These are phyloP conservation scores for Lepidothrix coronata DNA, from an alignment of 2,113 vertebrate species.

Conservation along the genomic window DNA sequence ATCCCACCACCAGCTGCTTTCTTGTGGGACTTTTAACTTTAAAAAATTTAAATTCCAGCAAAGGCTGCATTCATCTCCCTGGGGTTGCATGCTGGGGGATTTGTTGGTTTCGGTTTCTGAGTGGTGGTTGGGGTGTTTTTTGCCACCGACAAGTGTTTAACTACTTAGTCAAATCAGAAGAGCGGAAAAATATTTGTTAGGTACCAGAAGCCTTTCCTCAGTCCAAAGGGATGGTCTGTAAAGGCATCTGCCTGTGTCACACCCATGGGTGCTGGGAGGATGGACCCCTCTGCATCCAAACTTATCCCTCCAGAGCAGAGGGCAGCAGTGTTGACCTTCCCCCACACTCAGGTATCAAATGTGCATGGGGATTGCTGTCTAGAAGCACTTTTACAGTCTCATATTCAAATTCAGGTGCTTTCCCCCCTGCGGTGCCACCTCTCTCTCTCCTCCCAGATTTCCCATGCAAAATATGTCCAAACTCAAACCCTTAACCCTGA, in stretches of 20 bases:
- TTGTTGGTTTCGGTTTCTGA: not conserved
- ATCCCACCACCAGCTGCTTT: not conserved
- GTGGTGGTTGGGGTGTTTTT: not conserved
- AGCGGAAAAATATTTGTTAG: not conserved
- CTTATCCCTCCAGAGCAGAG: not conserved
- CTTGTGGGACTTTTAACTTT: not conserved
- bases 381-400: not conserved
- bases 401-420: not conserved
- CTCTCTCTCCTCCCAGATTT: not conserved
- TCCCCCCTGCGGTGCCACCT: not conserved
- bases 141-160: fast-evolving
- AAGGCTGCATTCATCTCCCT: not conserved
- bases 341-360: fast-evolving
- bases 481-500: not conserved
- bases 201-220: not conserved
- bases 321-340: not conserved
- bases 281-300: not conserved
- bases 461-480: not conserved
- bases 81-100: not conserved
- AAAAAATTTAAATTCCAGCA: not conserved
- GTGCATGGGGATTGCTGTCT: fast-evolving
- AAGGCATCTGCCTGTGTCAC: not conserved
- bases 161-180: not conserved
- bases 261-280: not conserved
- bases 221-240: not conserved